Percentiles rank a stretch among this genome's conserved stretches.
Evolutionary conservation across 2,797 vertebrate genomes (phyloP).

Genomic region (Champsocephalus esox): DNA sequence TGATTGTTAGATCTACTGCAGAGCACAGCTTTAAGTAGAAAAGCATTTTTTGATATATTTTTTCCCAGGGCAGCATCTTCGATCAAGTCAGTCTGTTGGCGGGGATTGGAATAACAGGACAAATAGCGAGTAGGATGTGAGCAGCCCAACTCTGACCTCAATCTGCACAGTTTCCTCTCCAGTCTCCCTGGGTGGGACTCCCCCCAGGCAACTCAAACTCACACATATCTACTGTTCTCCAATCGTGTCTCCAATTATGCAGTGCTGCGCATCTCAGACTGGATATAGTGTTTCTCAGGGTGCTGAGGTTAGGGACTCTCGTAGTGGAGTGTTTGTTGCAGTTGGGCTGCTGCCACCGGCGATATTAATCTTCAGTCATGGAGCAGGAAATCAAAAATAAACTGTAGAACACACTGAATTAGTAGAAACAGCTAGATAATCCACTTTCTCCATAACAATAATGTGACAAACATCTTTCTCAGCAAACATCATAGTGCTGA

Average conservation of each 20-base stretch:
- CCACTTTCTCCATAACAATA: slow-evolving; percentile 57
- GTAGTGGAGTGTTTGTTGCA: slow-evolving; percentile 71
- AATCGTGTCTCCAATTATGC: slow-evolving; percentile 52
- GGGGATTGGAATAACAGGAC: slow-evolving; percentile 67
- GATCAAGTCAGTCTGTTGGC: slow-evolving; percentile 56
- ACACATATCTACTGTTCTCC: slow-evolving; percentile 70
- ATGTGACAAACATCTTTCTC: slow-evolving; percentile 60
- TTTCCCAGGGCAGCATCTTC: slow-evolving; percentile 42
- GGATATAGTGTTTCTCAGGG: slow-evolving; percentile 64
- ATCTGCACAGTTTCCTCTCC: slow-evolving; percentile 78
- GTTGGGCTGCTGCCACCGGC: slow-evolving; percentile 74
- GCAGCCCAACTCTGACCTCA: slow-evolving; percentile 70
- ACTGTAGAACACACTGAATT: slow-evolving; percentile 72
- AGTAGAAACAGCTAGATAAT: slow-evolving; percentile 75
- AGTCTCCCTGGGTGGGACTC: slow-evolving; percentile 79
- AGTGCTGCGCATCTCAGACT: slow-evolving; percentile 48
- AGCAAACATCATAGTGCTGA: slow-evolving; percentile 55
- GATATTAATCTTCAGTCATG: slow-evolving; percentile 74
- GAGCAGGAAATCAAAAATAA: slow-evolving; percentile 84
- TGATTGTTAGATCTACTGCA: slow-evolving; percentile 6
- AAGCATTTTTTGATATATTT: slow-evolving; percentile 7
- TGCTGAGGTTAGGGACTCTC: slow-evolving; percentile 63
- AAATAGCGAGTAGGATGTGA: slow-evolving; percentile 69
- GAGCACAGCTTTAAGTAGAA: slow-evolving; percentile 8
- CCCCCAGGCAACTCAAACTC: slow-evolving; percentile 48